phyloP scores from a whole-genome alignment of 2,797 vertebrate genomes.

The Sebastes nivosus region DNA sequence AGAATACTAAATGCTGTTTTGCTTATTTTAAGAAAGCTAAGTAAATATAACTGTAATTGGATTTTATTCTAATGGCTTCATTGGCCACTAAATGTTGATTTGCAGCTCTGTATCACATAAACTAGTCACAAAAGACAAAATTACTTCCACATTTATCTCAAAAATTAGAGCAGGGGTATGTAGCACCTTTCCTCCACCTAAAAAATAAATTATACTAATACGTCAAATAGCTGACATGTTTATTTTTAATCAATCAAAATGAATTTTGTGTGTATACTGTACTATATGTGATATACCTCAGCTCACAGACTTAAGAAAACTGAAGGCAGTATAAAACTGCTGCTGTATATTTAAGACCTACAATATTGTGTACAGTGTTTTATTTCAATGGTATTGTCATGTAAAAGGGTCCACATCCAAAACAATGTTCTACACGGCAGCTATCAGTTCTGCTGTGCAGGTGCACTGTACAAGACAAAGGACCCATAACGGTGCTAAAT shows the following conservation, averaged over 20 bases:
- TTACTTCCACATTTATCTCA: background rate
- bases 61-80: background rate
- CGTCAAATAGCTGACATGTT: background rate
- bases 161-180: background rate
- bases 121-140: background rate
- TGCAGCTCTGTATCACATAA: background rate
- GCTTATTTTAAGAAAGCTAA: background rate
- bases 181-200: background rate
- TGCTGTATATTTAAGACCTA: background rate
- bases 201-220: background rate
- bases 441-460: conserved; percentile 20
- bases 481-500: conserved; percentile 54
- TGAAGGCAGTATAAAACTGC: background rate
- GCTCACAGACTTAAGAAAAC: background rate
- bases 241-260: background rate
- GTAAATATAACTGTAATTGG: background rate
- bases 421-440: background rate
- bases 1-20: background rate
- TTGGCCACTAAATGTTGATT: background rate
- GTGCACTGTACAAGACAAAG: conserved; percentile 38
- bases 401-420: background rate
- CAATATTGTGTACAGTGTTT: background rate
- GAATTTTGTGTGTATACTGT: background rate
- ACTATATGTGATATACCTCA: background rate
- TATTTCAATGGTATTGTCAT: background rate